Percentiles rank a stretch among this genome's conserved stretches.
Evolutionary conservation across 2,797 vertebrate genomes (phyloP).

Genomic region (Bradypodion pumilum): DNA sequence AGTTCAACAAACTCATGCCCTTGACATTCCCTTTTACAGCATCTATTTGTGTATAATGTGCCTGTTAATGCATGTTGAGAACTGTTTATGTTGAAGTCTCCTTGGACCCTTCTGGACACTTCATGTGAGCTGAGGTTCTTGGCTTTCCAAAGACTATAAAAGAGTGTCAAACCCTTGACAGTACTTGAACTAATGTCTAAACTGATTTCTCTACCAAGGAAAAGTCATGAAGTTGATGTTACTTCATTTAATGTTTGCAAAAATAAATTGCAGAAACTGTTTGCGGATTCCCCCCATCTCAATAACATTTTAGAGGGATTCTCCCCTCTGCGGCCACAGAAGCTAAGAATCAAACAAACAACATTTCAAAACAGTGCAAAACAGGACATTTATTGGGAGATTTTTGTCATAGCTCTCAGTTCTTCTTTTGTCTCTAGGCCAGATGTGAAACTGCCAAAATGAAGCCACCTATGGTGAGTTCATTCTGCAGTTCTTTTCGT

Average conservation of each 20-base stretch:
- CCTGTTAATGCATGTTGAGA: not conserved
- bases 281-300: not conserved
- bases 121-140: not conserved
- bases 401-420: too few species aligned
- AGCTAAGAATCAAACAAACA: not conserved
- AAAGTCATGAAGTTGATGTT: not conserved
- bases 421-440: too few species aligned
- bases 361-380: not conserved
- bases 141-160: not conserved
- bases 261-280: not conserved
- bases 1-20: not conserved
- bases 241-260: not conserved
- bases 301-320: not conserved
- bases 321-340: not conserved
- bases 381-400: not conserved
- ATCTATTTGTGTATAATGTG: not conserved
- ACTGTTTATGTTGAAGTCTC: not conserved
- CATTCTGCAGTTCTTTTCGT: too few species aligned
- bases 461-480: too few species aligned
- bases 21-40: too few species aligned
- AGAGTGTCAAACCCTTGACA: not conserved
- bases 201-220: not conserved
- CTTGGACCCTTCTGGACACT: not conserved
- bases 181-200: not conserved
- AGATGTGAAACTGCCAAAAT: too few species aligned